Conservation (phyloP, 2,888 invertebrate species). For the Branchinecta sandiegonensis region DNA sequence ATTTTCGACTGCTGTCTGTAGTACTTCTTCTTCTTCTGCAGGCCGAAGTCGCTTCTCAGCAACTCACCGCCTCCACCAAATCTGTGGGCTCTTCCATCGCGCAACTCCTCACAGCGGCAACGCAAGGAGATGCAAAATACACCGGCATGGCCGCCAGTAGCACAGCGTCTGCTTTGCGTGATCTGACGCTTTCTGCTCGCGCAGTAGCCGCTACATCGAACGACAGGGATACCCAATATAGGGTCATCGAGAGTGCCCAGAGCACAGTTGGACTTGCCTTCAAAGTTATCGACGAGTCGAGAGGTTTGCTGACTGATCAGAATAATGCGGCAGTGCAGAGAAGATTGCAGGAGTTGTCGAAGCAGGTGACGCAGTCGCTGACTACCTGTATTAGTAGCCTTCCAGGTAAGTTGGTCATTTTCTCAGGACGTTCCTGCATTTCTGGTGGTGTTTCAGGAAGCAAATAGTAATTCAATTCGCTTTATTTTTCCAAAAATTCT, state of each 20-base stretch:
- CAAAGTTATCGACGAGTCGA: constrained; percentile 2
- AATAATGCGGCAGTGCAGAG: neutral
- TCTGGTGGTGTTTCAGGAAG: too few relatives aligned
- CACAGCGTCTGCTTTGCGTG: constrained; percentile 57
- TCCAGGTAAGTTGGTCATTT: neutral
- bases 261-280: constrained; percentile 30
- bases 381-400: neutral
- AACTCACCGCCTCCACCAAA: constrained; percentile 49
- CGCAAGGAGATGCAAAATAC: constrained; percentile 62
- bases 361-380: constrained; percentile 6
- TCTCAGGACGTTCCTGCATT: too few relatives aligned
- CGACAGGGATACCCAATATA: constrained; percentile 41
- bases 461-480: too few relatives aligned
- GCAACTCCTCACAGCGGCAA: constrained; percentile 67
- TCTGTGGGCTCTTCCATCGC: constrained; percentile 68
- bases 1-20: neutral
- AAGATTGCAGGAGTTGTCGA: constrained; percentile 1
- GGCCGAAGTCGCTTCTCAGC: constrained; percentile 44
- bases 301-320: constrained; percentile 1
- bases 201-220: constrained; percentile 59
- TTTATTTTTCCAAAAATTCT: too few relatives aligned
- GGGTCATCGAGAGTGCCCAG: constrained; percentile 45
- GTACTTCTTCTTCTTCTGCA: constrained; percentile 28
- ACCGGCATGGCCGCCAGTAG: constrained; percentile 67
- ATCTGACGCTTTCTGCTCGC: constrained; percentile 56